phyloP scores from a whole-genome alignment of 2,113 vertebrate species.

The Psittacula cyanocephala region DNA sequence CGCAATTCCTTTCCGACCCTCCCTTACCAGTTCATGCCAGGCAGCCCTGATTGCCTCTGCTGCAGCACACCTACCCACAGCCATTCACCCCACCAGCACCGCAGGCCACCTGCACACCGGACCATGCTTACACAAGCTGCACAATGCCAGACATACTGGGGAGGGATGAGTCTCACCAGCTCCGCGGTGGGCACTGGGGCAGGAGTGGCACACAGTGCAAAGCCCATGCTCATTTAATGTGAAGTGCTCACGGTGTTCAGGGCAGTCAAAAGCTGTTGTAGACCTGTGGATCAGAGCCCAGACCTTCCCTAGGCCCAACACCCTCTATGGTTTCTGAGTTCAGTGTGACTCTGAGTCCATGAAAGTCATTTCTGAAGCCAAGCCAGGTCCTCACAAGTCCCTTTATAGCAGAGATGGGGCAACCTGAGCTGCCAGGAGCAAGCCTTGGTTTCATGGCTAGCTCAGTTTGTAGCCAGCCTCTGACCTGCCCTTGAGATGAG shows the following conservation, averaged over 20 bases:
- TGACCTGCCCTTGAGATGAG: not conserved
- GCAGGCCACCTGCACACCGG: not conserved
- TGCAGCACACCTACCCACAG: not conserved
- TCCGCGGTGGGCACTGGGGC: not conserved
- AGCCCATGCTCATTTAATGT: accelerated
- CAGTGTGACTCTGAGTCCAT: not conserved
- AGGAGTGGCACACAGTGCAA: accelerated
- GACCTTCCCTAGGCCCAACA: not conserved
- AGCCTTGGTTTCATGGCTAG: not conserved
- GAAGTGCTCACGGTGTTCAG: not conserved
- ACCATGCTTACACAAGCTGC: slow-evolving; percentile 31
- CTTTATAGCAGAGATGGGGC: not conserved
- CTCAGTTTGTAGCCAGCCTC: not conserved
- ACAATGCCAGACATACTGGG: not conserved
- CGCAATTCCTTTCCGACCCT: not conserved
- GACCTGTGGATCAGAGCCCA: not conserved
- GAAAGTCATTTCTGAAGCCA: not conserved
- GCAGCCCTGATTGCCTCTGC: not conserved
- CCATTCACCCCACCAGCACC: not conserved
- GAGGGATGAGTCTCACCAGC: not conserved
- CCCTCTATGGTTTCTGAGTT: not conserved
- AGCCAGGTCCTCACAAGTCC: not conserved
- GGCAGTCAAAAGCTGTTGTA: not conserved
- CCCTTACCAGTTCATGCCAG: slow-evolving; percentile 1
- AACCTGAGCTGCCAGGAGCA: not conserved